Evolutionary conservation across 2,888 invertebrate species (phyloP), one percentile per base, ranked within the genome.

Genomic region (Oligia fasciuncula): DNA sequence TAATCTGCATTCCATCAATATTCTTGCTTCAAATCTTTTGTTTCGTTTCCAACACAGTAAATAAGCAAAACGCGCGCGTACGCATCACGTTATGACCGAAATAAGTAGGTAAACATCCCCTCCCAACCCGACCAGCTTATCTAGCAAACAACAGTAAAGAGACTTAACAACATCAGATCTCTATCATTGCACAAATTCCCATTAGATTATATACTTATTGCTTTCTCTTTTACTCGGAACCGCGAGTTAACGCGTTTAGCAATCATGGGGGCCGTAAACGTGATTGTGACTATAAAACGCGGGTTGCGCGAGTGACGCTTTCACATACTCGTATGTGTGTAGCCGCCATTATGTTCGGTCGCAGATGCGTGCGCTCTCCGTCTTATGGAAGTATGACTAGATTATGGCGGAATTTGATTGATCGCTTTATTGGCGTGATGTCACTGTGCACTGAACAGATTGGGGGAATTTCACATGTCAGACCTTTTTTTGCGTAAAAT

Each of bases 341-440:
- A 43, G 13, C 9, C 35, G 23, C 29, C 57, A 43, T 74, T 77
- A 72, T 49, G 23, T 70, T 63, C 46, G 65, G 72, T 73, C 46
- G 65, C 65, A 78, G 66, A 54, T 72, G 65, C 74, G 54, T 63
- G 71, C n/a, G 14, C 68, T 68, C 35, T 49, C 29, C 60, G 40
- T 23, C 63, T 11, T 54, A 76, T 11, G n/a, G 49, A 35, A 77
- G 35, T 86, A 70, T 73, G 62, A 76, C 76, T 66, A 73, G 72
- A 82, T 82, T 82, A 76, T 1, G 35, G 9, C 0, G 35, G 35
- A 75, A 60, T 66, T 82, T 83, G 86, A 83, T 85, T 76, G 82
- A 85, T 81, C 14, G 40, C 65, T 81, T 80, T 82, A 85, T 81
- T 85, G 63, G 17, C n/a, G 17, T 57, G 65, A 85, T 40, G 54